Conservation (phyloP, 2,888 invertebrate species). For the Lasioglossum figueresi region DNA sequence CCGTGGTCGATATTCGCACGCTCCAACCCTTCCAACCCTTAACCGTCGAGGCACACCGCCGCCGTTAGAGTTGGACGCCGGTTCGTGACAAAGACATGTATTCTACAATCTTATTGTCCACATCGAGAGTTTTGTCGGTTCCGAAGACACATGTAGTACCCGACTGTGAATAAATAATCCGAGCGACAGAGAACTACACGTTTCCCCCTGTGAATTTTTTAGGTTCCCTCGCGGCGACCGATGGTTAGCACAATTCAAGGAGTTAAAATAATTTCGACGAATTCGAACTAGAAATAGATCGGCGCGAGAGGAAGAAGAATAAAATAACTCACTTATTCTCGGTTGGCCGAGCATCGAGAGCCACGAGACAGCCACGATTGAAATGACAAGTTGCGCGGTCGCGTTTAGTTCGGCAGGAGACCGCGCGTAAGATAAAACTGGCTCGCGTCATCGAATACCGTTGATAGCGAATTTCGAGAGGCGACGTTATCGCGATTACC, state of each 20-base stretch:
- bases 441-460: conserved; percentile 43
- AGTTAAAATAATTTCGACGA: not conserved
- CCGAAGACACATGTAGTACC: not conserved
- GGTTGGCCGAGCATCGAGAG: not conserved
- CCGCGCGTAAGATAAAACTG: conserved; percentile 25
- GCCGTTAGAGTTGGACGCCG: not conserved
- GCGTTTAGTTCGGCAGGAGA: not conserved
- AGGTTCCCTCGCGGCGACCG: not conserved
- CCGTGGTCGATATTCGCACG: not conserved
- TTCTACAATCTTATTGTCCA: not conserved
- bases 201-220: not conserved
- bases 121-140: not conserved
- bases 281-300: not conserved
- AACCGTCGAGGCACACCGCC: not conserved
- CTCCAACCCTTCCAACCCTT: not conserved
- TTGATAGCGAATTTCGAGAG: conserved; percentile 56
- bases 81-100: not conserved
- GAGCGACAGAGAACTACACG: too few species aligned
- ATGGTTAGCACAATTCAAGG: too few species aligned
- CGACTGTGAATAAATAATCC: not conserved
- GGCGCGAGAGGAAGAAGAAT: not conserved
- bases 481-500: conserved; percentile 45
- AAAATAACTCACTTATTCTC: not conserved
- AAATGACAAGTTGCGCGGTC: not conserved
- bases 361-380: not conserved